Percentiles rank a stretch among this genome's conserved stretches.
Evolutionary conservation across 2,888 invertebrate genomes (phyloP).

Genomic region (Tetragonula carbonaria): DNA sequence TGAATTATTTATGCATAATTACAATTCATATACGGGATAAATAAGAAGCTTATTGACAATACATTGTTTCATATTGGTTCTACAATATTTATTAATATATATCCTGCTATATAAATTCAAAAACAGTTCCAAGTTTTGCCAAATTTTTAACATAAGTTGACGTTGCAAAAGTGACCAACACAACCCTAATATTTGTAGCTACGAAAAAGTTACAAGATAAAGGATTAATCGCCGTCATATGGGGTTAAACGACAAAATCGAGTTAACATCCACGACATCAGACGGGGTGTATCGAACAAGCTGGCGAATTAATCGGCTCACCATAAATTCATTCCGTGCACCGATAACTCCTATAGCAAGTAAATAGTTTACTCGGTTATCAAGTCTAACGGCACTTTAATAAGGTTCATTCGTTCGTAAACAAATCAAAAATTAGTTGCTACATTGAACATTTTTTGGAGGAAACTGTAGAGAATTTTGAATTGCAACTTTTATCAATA

Average conservation of each 20-base stretch:
- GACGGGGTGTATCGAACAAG: slow-evolving; percentile 1
- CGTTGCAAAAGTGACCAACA: neutral
- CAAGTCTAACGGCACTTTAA: neutral
- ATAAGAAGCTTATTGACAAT: neutral
- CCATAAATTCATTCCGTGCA: slow-evolving; percentile 16
- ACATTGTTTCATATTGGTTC: no score
- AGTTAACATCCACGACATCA: slow-evolving; percentile 1
- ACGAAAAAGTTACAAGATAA: neutral
- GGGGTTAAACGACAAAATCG: slow-evolving; percentile 10
- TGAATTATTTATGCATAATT: neutral
- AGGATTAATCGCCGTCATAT: neutral
- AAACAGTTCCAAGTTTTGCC: no score
- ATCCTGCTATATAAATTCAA: no score
- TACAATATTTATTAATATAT: no score
- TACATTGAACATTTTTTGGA: neutral
- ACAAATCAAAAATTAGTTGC: neutral
- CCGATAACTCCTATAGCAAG: neutral
- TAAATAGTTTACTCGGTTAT: slow-evolving; percentile 13
- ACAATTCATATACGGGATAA: neutral
- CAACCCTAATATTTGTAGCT: neutral
- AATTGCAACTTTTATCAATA: neutral
- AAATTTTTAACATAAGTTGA: no score
- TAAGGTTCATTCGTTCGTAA: neutral
- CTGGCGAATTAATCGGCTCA: slow-evolving; percentile 7
- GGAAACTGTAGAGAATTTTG: neutral